phyloP scores from a whole-genome alignment of 2,888 invertebrate species.

The Ecliptopera silaceata region DNA sequence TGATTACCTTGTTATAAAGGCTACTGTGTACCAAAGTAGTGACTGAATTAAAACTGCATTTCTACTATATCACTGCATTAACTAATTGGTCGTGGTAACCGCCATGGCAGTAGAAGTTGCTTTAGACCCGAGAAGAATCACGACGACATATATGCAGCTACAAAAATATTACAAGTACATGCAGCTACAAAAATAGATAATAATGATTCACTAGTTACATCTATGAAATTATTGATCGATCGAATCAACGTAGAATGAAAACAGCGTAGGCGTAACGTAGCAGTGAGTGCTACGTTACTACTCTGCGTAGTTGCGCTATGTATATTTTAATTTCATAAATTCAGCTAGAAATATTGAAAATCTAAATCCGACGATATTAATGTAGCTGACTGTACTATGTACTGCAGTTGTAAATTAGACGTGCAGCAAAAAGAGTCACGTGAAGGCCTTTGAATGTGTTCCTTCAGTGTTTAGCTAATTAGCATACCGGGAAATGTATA shows the following conservation, averaged over 20 bases:
- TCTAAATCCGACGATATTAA: too few relatives aligned
- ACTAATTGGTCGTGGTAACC: too few relatives aligned
- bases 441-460: conserved; percentile 4
- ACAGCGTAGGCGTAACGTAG: neutral
- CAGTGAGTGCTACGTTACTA: neutral
- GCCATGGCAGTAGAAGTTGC: too few relatives aligned
- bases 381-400: neutral
- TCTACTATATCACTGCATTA: too few relatives aligned
- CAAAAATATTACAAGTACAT: neutral
- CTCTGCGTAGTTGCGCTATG: neutral
- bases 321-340: too few relatives aligned
- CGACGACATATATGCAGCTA: too few relatives aligned
- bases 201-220: too few relatives aligned
- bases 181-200: neutral
- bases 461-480: conserved; percentile 3
- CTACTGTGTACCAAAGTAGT: too few relatives aligned
- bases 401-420: conserved; percentile 9
- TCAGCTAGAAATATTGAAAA: neutral
- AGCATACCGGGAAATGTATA: neutral
- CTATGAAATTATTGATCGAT: too few relatives aligned
- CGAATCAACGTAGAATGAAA: neutral
- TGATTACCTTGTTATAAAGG: conserved; percentile 24
- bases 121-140: too few relatives aligned
- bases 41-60: too few relatives aligned
- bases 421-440: conserved; percentile 7